Evolutionary conservation across 1,140 invertebrate genomes (phyloP), one percentile per base, ranked within the genome.

Genomic region (Pseudomyrmex sp.): DNA sequence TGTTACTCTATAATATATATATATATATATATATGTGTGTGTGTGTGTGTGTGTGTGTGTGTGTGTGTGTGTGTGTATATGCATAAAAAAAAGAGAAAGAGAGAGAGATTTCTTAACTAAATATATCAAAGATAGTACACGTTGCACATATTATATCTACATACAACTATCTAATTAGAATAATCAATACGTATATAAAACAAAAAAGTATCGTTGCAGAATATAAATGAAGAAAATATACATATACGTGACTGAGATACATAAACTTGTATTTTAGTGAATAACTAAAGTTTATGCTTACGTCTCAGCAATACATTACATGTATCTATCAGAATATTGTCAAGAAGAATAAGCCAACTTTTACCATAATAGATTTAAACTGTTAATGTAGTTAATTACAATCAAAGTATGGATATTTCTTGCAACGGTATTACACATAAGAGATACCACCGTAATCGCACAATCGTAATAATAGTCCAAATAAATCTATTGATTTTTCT

Each of bases 331-430:
- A 13, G 48, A 68, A n/a, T 18, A 44, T 15, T 26, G 48, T 66
- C 26, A 18, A 23, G 54, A 46, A 66, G 59, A 48, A 10, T 12
- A n/a, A 15, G 48, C 13, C 26, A 77, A 77, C 62, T 77, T 77
- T 77, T 56, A 56, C 48, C 13, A 66, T 77, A 77, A 77, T 77
- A 18, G 26, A 77, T 54, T 77, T 77, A 76, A 76, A 76, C 74
- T 52, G 48, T 44, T 76, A 77, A 77, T 62, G 3, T 8, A 54
- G 62, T 77, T 66, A 68, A 20, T 26, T 68, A 18, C 66, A 23
- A 62, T 77, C 62, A 12, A 9, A 76, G 48, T 76, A 18, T 18
- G 61, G 26, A 76, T 61, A 26, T 35, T 65, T 65, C 23, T 7
- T 20, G 61, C n/a, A 76, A 35, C 12, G n/a, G 56, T 26, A 15